phyloP scores from a whole-genome alignment of 2,888 invertebrate genomes.

The Plusia festucae region DNA sequence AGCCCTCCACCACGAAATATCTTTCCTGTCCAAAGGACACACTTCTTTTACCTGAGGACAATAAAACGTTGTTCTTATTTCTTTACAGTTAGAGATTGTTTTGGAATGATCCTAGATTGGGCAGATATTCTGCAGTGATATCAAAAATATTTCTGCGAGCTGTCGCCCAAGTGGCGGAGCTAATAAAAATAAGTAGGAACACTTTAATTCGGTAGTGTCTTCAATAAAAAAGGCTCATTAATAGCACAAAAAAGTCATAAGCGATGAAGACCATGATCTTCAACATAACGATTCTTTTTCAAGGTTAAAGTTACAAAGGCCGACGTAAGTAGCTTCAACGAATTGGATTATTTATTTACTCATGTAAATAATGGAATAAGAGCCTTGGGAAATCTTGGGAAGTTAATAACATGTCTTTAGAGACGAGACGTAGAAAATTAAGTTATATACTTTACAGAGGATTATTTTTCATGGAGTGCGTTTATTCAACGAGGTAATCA shows the following conservation, averaged over 20 bases:
- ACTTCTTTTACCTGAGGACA: slow-evolving; percentile 89
- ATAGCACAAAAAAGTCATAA: neutral
- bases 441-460: neutral
- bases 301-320: neutral
- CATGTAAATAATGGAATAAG: slow-evolving; percentile 1
- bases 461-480: no score
- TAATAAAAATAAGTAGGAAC: no score
- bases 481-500: no score
- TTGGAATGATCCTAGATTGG: no score
- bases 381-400: slow-evolving; percentile 4
- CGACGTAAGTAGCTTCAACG: neutral
- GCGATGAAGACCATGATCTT: neutral
- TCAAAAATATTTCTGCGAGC: no score
- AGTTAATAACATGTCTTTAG: slow-evolving; percentile 1
- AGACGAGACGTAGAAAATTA: neutral
- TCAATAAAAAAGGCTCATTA: neutral
- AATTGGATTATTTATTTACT: slow-evolving; percentile 4
- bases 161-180: no score
- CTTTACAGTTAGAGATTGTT: neutral
- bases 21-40: slow-evolving; percentile 85
- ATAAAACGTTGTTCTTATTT: neutral
- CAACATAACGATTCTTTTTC: neutral
- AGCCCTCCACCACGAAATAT: slow-evolving; percentile 75
- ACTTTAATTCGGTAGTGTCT: no score
- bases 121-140: no score